Evolutionary conservation across 2,888 invertebrate species (phyloP).

Genomic region (Papilio elwesi): DNA sequence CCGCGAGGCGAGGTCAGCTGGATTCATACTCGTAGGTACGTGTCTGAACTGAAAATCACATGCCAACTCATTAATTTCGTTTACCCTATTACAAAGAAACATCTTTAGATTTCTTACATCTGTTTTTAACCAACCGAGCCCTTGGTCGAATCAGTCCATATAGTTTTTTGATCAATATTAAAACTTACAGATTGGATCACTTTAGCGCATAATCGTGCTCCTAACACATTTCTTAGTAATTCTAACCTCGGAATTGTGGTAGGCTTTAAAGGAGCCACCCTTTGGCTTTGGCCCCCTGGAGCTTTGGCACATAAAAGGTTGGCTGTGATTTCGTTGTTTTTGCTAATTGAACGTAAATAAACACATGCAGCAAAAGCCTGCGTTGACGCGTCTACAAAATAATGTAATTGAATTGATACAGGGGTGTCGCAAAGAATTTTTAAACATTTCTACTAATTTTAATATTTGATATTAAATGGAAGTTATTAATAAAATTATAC

Average conservation of each 20-base stretch:
- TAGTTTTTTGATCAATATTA: too few relatives aligned
- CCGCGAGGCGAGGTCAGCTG: conserved; percentile 47
- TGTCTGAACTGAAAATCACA: conserved; percentile 40
- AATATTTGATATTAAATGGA: not conserved
- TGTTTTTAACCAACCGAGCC: too few relatives aligned
- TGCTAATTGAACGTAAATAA: conserved; percentile 47
- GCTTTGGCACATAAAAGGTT: conserved; percentile 52
- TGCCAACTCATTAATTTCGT: conserved; percentile 41
- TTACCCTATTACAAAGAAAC: conserved; percentile 18
- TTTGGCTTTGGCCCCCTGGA: too few relatives aligned
- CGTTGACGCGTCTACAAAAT: conserved; percentile 50
- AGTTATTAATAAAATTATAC: conserved; percentile 41
- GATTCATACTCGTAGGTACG: conserved; percentile 46
- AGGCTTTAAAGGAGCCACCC: conserved; percentile 49
- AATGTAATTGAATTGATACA: conserved; percentile 47
- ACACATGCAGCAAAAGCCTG: conserved; percentile 50
- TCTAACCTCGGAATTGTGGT: conserved; percentile 52
- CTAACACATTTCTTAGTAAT: conserved; percentile 47
- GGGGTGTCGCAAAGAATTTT: conserved; percentile 43
- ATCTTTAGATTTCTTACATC: conserved; percentile 21
- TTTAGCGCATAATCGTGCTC: conserved; percentile 24
- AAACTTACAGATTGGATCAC: too few relatives aligned
- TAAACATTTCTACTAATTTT: conserved; percentile 23
- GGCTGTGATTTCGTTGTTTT: too few relatives aligned
- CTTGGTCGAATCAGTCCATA: too few relatives aligned